Evolutionary conservation across 2,113 vertebrate species (phyloP).

Genomic region (Cebidichthys violaceus): DNA sequence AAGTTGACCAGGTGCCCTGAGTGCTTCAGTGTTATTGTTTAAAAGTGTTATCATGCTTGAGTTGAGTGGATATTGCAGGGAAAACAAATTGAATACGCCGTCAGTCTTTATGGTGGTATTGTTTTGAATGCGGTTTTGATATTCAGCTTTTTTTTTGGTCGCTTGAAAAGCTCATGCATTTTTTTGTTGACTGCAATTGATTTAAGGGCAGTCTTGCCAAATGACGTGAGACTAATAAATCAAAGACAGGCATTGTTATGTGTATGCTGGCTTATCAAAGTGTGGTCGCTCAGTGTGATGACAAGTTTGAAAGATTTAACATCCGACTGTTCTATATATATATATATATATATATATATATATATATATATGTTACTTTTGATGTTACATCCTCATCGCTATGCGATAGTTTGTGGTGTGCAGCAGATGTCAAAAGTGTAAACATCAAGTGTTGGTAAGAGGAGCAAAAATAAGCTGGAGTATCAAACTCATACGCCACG

Average conservation of each 20-base stretch:
- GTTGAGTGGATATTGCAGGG: too few species aligned
- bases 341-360: too few species aligned
- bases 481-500: too few species aligned
- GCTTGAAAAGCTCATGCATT: background rate
- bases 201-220: background rate
- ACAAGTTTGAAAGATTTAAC: conserved; percentile 22
- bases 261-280: background rate
- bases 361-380: too few species aligned
- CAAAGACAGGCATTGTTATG: background rate
- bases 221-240: background rate
- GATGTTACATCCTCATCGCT: background rate
- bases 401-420: background rate
- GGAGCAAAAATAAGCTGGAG: background rate
- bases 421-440: conserved; percentile 7
- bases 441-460: conserved; percentile 11
- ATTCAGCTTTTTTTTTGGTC: background rate
- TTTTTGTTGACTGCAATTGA: background rate
- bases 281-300: background rate
- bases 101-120: background rate
- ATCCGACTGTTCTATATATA: background rate
- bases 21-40: too few species aligned
- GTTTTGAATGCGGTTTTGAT: too few species aligned
- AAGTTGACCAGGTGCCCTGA: too few species aligned
- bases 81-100: too few species aligned
- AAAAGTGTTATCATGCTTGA: background rate